These are phyloP conservation scores for Archips crataeganus DNA, from an alignment of 2,888 invertebrate genomes.

Conservation along the genomic window DNA sequence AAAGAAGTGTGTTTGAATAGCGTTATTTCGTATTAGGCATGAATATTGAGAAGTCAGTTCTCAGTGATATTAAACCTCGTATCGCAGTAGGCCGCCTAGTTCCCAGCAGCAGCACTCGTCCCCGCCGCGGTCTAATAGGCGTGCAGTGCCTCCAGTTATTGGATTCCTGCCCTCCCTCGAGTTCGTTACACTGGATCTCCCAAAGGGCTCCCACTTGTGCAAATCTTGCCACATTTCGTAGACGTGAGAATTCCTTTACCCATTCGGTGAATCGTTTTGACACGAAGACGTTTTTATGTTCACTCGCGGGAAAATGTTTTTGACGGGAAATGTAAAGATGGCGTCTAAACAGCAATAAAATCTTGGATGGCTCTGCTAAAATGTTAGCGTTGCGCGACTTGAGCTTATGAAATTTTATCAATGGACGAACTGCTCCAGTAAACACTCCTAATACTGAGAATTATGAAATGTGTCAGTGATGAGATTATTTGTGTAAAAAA, in stretches of 20 bases:
- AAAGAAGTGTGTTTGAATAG: background rate
- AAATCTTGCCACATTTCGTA: slow-evolving; percentile 65
- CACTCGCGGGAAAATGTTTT: slow-evolving; percentile 62
- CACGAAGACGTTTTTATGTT: slow-evolving; percentile 66
- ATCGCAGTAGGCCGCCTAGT: slow-evolving; percentile 23
- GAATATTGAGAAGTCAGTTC: slow-evolving; percentile 2
- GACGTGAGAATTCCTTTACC: slow-evolving; percentile 61
- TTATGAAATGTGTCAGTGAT: slow-evolving; percentile 15
- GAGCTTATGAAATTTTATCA: slow-evolving; percentile 27
- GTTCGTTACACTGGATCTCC: slow-evolving; percentile 46
- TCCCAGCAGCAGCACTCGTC: slow-evolving; percentile 22
- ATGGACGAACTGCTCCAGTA: slow-evolving; percentile 14
- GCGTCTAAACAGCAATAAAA: slow-evolving; percentile 51
- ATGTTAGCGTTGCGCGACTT: slow-evolving; percentile 22
- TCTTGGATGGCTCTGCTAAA: slow-evolving; percentile 35
- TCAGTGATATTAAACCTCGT: slow-evolving; percentile 26
- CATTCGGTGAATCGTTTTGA: slow-evolving; percentile 61
- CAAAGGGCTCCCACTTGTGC: slow-evolving; percentile 61
- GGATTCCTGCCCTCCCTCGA: slow-evolving; percentile 47
- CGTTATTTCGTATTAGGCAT: background rate
- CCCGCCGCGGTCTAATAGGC: slow-evolving; percentile 33
- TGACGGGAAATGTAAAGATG: slow-evolving; percentile 55
- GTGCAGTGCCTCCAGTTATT: slow-evolving; percentile 51
- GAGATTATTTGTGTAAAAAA: background rate
- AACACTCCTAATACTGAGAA: slow-evolving; percentile 1